Evolutionary conservation across 2,113 vertebrate species (phyloP).

Genomic region (Ptilonorhynchus violaceus): DNA sequence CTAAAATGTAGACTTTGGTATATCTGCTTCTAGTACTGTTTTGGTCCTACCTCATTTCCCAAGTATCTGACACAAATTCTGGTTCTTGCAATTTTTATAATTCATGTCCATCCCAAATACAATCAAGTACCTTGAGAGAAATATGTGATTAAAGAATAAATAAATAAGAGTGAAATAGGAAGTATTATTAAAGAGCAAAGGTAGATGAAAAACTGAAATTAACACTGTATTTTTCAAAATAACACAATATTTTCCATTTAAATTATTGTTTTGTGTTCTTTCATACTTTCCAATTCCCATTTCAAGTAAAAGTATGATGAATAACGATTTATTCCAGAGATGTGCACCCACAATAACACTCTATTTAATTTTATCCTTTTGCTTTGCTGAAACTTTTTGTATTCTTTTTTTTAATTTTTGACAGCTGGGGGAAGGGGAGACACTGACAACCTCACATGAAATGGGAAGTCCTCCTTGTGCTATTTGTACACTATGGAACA

Average conservation of each 20-base stretch:
- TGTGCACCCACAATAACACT: background rate
- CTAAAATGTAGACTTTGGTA: background rate
- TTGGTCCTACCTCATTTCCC: background rate
- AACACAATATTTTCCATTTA: background rate
- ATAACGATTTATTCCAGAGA: background rate
- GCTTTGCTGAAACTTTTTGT: background rate
- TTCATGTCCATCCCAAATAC: background rate
- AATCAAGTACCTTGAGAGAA: background rate
- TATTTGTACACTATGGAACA: background rate
- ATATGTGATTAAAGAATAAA: background rate
- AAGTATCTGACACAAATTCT: background rate
- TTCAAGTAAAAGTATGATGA: background rate
- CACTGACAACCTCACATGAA: background rate
- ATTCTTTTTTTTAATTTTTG: background rate
- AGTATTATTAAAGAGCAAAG: background rate
- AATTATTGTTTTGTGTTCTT: background rate
- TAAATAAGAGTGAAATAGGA: background rate
- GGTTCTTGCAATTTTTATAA: background rate
- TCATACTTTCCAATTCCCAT: background rate
- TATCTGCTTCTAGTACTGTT: background rate
- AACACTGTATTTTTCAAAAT: background rate
- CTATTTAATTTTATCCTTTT: background rate
- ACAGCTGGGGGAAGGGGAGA: background rate
- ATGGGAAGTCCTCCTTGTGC: background rate
- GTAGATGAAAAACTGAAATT: background rate